A percentile compares a stretch with the other conserved stretches of the same genome.
phyloP scores from a whole-genome alignment of 2,113 vertebrate species.

The Australoheros scitulus region DNA sequence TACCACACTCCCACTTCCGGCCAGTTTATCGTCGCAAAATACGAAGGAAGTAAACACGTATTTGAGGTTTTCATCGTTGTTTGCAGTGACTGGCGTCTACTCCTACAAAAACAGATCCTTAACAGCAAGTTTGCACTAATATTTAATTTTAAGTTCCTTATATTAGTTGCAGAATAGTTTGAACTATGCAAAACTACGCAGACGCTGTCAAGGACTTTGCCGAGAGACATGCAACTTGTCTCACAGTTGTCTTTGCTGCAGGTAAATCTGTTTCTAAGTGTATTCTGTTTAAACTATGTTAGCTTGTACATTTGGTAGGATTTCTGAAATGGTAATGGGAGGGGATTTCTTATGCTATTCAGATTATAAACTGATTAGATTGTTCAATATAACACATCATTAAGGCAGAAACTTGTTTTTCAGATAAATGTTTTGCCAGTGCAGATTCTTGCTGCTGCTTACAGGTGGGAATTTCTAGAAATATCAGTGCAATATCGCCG shows the following conservation, averaged over 20 bases:
- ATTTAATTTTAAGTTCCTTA: too few relatives aligned
- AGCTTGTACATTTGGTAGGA: background rate
- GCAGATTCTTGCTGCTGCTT: background rate
- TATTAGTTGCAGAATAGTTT: background rate
- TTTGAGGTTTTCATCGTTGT: background rate
- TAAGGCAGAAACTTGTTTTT: background rate
- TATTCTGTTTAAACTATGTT: background rate
- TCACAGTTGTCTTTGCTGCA: constrained; percentile 46
- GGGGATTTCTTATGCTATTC: background rate
- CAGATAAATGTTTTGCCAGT: background rate
- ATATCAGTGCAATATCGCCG: background rate
- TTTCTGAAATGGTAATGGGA: background rate
- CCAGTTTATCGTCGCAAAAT: background rate
- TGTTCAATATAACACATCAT: too few relatives aligned
- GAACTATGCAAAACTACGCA: constrained; percentile 58
- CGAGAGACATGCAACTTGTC: constrained; percentile 36
- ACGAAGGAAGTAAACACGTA: fast-evolving
- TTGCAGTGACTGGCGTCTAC: fast-evolving
- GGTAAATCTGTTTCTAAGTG: constrained; percentile 47
- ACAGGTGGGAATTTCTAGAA: background rate
- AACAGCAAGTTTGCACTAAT: background rate
- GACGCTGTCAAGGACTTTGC: constrained; percentile 42
- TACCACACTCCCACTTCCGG: background rate
- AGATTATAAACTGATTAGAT: background rate
- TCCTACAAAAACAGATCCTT: fast-evolving